Conservation (phyloP, 2,113 vertebrate genomes). For the Cygnus buccinator region DNA sequence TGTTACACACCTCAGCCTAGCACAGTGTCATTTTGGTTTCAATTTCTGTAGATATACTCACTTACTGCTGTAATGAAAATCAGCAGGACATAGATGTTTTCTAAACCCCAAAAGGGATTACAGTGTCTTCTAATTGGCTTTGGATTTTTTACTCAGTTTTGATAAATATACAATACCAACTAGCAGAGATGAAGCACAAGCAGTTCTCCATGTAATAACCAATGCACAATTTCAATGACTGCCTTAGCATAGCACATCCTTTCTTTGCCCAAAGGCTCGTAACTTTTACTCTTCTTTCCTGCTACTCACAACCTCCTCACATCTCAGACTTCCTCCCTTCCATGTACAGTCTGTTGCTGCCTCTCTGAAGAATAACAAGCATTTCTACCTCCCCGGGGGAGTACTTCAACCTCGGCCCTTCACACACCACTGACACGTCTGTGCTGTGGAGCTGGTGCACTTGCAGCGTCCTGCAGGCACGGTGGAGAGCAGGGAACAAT, state of each 20-base stretch:
- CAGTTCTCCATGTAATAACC: accelerated
- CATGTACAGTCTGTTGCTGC: neutral
- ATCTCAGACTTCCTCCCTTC: neutral
- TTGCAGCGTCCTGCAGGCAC: neutral
- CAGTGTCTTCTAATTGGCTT: neutral
- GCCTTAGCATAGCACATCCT: neutral
- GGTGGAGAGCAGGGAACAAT: neutral
- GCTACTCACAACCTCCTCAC: neutral
- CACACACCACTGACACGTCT: neutral
- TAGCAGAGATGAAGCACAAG: neutral
- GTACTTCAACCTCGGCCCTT: neutral
- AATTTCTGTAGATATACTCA: accelerated
- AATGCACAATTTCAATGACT: accelerated
- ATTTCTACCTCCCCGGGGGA: accelerated
- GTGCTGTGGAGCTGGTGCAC: neutral
- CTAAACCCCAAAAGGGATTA: accelerated
- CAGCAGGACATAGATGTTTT: neutral
- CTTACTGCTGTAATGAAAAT: accelerated
- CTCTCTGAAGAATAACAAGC: neutral
- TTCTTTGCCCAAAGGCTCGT: accelerated
- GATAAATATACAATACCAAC: neutral
- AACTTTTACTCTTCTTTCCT: neutral
- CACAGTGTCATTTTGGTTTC: accelerated
- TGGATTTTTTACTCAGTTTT: neutral
- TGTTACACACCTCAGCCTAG: accelerated